Base-by-base conservation (phyloP, 2,888 invertebrate species). In the Hyalella azteca region DNA sequence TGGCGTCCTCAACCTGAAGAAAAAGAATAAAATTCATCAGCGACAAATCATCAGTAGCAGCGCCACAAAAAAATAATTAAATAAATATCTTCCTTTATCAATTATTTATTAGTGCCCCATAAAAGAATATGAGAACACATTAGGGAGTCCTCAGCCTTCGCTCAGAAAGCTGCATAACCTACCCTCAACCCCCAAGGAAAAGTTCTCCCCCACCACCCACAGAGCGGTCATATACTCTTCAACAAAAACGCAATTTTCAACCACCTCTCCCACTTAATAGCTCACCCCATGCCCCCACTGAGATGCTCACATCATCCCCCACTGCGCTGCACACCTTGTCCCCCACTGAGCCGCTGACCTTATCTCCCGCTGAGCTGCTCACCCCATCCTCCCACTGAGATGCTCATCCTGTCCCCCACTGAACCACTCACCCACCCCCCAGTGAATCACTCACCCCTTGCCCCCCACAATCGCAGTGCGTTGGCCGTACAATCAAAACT, bases 1-100 rank as follows among this genome's bases (percentile, higher is more conserved):
- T 99, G 87, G 98, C 98, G 89, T 98, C 98, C 90, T 98, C 97
- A 89, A 98, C 97, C 97, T 97, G 94, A 85, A 95, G 95, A 89
- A 90, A 90, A 88, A 89, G 86, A 89, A 87, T 59, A 79, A 78
- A 45, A n/a, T 76, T 41, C 36, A 26, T 73, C 22, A 26, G 22
- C 26, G 4, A 22, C 32, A 45, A 45, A 45, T 45, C 15, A 45
- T 45, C 45, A 45, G 15, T 45, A 45, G 45, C n/a, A n/a, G n/a
- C n/a, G n/a, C n/a, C 13, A 54, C 2, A 26, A 45, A 45, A 45
- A 11, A 45, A 45, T 11, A 11, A 45, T 11, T 45, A 15, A 7
- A 11, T 45, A 45, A 45, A 45, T 7, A 15, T 7, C 15, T 11
- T 45, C 15, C 7, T 45, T 45, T 45, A 45, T 15, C 45, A 45